These are phyloP conservation scores for Hipparchia sbordonii DNA, from an alignment of 2,888 invertebrate species.

Conservation along the genomic window DNA sequence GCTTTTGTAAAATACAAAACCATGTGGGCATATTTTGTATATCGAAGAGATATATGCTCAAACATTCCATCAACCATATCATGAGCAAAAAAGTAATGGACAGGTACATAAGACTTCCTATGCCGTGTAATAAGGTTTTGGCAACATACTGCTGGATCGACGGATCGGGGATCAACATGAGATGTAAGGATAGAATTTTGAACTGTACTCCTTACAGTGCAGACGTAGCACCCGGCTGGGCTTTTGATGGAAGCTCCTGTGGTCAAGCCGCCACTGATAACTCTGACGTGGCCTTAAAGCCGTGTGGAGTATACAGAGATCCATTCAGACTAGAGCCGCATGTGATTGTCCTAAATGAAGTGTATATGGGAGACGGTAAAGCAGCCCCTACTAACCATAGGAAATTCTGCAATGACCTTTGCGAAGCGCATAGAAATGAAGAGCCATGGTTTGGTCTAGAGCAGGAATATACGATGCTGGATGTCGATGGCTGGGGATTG, in stretches of 20 bases:
- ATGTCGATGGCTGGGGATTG: conserved; percentile 93
- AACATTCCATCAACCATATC: conserved; percentile 73
- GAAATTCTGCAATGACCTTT: conserved; percentile 86
- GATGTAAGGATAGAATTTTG: conserved; percentile 87
- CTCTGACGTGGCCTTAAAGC: conserved; percentile 94
- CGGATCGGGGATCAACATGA: conserved; percentile 87
- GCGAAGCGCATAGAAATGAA: conserved; percentile 85
- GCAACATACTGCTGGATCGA: conserved; percentile 92
- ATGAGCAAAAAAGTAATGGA: conserved; percentile 76
- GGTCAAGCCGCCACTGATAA: conserved; percentile 91
- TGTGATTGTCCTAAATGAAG: conserved; percentile 93
- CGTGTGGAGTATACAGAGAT: conserved; percentile 94
- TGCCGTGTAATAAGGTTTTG: conserved; percentile 83
- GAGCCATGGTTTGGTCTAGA: conserved; percentile 96
- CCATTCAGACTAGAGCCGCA: conserved; percentile 95
- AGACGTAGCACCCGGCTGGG: conserved; percentile 88
- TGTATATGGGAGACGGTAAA: conserved; percentile 87
- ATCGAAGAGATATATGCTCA: conserved; percentile 57
- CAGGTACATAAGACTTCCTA: conserved; percentile 81
- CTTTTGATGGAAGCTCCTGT: conserved; percentile 96
- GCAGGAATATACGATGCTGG: conserved; percentile 94
- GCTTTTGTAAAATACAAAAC: conserved; percentile 38
- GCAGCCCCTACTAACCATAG: conserved; percentile 90
- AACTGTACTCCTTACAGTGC: conserved; percentile 84
- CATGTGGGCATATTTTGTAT: conserved; percentile 30